Base-by-base conservation (phyloP, 2,797 vertebrate species). In the Neoniphon sammara region DNA sequence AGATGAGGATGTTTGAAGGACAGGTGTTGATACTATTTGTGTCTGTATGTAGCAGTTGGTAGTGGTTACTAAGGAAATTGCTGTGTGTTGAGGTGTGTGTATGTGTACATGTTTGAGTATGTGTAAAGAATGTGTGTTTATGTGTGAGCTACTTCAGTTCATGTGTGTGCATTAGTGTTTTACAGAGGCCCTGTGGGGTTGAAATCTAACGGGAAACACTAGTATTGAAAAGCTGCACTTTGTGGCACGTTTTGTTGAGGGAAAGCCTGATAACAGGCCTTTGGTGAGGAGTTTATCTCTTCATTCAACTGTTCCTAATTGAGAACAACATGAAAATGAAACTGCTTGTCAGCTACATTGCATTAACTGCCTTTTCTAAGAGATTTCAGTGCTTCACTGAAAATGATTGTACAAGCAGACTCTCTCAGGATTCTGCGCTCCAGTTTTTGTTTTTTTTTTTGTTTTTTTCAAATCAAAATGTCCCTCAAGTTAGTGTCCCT, bases 11-110 rank as follows among this genome's bases (percentile, higher is more conserved):
- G 71, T 42, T 44, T 49, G 23, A 53, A 58, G 18, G 39, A 36
- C 64, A 68, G 57, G 57, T 61, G 57, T 36, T 67, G 57, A 50
- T 59, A 46, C 72, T 68, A 67, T 75, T 62, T 56, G 20, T 34
- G 39, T 60, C 55, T 66, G 31, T 66, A 46, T 34, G 59, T 52
- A 23, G 31, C 53, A 27, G 55, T 36, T 57, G 27, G 20, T 25
- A 30, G 31, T 42, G 50, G 64, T 54, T 44, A 20, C 31, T 39
- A 54, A 36, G 31, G 34, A 54, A 54, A 34, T 30, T 3, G 18
- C 17, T 9, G 8, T 34, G 10, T 20, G 7, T 39, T 10, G 2
- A 10, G 12, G 18, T 42, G 20, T 60, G 21, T 58, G 56, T 20
- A 9, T n/a, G 27, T 17, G 27, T 65, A 30, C 15, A 17, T 25